Base-by-base conservation (phyloP, 2,113 vertebrate species). In the Seriola rivoliana region DNA sequence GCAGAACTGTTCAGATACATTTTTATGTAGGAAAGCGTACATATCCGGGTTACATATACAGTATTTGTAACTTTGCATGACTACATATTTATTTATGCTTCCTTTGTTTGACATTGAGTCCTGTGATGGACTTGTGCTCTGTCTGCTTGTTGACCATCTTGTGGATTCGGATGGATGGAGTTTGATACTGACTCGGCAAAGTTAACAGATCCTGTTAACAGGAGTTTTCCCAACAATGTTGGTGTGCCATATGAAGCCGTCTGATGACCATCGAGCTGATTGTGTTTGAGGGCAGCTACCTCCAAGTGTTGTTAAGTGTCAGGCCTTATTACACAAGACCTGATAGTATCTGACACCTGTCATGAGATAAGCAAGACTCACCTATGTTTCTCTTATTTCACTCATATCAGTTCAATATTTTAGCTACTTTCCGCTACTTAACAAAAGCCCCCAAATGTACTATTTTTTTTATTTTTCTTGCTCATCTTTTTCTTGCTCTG, bases 311-410 rank as follows among this genome's bases (percentile, higher is more conserved):
- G 59, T 16, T 8, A 36, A 36, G 60, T 25, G 19, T 64, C 52
- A 29, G 70, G n/a, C 9, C 29, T 66, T 32, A 29, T 62, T 68
- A 38, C 19, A 84, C 11, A 40, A 19, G 7, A 64, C 38, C 71
- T 62, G 54, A 73, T 62, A 19, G 0, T 16, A 40, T 75, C 55
- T 70, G 65, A 59, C 14, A 58, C 25, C 59, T 65, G 71, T 23
- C 71, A 36, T 52, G 58, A 52, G 65, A 46, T 63, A 52, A 64
- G 16, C 12, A 29, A 55, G 29, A 44, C 57, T 29, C 4, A 17
- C 14, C 64, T 10, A 5, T 11, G 2, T 59, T 74, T 38, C 14
- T 29, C 9, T 23, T 32, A 17, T 40, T 74, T 14, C 64, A 25
- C 3, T 17, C 14, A 60, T 38, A 46, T 40, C 12, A 55, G 14